phyloP scores from a whole-genome alignment of 2,797 vertebrate genomes.

The Argyrosomus regius region DNA sequence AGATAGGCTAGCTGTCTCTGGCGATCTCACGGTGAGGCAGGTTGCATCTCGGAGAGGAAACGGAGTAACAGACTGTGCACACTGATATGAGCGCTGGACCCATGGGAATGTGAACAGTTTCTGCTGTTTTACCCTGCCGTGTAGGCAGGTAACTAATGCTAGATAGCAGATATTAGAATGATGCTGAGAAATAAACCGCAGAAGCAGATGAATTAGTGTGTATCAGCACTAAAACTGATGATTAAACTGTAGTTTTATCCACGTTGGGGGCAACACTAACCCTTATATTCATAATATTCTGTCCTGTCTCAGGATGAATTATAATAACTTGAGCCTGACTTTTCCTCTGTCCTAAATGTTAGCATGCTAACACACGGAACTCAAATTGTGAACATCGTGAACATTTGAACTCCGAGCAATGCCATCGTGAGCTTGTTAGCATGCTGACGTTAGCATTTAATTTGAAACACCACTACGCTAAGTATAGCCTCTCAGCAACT shows the following conservation, averaged over 20 bases:
- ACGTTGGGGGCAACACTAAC: too few species aligned
- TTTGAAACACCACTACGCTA: too few species aligned
- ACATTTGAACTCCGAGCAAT: neutral
- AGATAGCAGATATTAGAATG: too few species aligned
- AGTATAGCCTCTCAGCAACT: too few species aligned
- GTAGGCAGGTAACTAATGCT: too few species aligned
- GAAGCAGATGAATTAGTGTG: neutral
- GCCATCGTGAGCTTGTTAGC: neutral
- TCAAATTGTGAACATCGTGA: neutral
- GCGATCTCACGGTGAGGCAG: too few species aligned
- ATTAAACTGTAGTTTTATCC: neutral
- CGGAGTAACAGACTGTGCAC: too few species aligned
- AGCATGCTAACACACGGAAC: neutral
- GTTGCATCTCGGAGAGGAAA: too few species aligned
- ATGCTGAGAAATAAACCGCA: neutral
- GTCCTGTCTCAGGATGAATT: neutral
- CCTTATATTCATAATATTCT: neutral
- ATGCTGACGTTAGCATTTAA: neutral
- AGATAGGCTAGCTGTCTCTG: too few species aligned
- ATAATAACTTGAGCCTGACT: neutral
- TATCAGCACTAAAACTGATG: neutral
- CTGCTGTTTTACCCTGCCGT: too few species aligned
- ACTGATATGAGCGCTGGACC: too few species aligned
- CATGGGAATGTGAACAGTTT: too few species aligned
- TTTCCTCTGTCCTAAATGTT: neutral